These are phyloP conservation scores for Labeo rohita DNA, from an alignment of 2,113 vertebrate genomes.

Conservation along the genomic window DNA sequence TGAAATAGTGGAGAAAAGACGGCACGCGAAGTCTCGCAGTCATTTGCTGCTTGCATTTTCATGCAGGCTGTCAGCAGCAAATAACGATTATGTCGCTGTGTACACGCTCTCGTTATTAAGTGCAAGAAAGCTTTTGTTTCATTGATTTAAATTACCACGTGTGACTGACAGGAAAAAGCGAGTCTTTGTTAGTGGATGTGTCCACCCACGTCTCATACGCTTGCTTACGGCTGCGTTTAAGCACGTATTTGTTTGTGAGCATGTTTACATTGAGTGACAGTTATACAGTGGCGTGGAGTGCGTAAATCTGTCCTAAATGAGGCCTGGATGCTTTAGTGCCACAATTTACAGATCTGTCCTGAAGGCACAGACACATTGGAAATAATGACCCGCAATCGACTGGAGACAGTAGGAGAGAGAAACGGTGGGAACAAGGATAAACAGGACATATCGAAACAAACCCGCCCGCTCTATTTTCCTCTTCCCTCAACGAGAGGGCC, in stretches of 20 bases:
- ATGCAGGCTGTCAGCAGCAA: constrained; percentile 5
- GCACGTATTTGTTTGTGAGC: constrained; percentile 26
- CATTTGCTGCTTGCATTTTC: constrained; percentile 35
- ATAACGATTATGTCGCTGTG: constrained; percentile 36
- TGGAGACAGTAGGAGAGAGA: constrained; percentile 57
- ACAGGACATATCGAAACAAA: constrained; percentile 47
- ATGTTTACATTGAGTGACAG: constrained; percentile 68
- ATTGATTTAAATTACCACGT: constrained; percentile 50
- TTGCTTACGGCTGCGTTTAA: constrained; percentile 31
- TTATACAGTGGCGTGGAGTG: constrained; percentile 68
- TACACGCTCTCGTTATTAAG: constrained; percentile 44
- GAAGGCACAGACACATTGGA: constrained; percentile 61
- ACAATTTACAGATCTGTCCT: constrained; percentile 80
- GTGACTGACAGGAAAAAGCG: constrained; percentile 50
- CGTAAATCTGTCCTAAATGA: constrained; percentile 70
- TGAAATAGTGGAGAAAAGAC: constrained; percentile 9
- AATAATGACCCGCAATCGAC: constrained; percentile 71
- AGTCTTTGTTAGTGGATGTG: constrained; percentile 40
- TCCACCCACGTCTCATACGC: constrained; percentile 22
- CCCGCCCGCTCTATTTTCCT: constrained; percentile 21
- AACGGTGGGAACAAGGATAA: constrained; percentile 52
- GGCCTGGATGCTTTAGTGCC: constrained; percentile 71
- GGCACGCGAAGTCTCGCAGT: constrained; percentile 17
- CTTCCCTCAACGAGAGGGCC: constrained; percentile 49
- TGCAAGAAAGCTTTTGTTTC: constrained; percentile 48